Evolutionary conservation across 2,888 invertebrate species (phyloP), one percentile per base, ranked within the genome.

Genomic region (Drosophila paranaensis): DNA sequence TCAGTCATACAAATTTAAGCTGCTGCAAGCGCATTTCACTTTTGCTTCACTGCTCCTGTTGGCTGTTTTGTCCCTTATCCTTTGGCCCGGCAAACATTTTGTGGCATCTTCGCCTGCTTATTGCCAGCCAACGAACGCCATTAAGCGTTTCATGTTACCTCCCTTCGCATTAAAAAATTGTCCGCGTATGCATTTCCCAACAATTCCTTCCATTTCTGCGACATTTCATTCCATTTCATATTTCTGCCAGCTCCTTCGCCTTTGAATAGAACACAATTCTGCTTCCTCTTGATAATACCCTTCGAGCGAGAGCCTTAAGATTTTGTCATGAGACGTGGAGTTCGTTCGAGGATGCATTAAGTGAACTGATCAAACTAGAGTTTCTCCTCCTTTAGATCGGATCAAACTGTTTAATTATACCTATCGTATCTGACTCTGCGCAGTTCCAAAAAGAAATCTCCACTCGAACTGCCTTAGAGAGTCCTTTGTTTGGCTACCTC

Each of bases 181-280:
- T 68, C 45, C 75, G 80, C 90, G 85, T 88, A 88, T 86, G 85
- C 85, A 86, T 73, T 88, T 88, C 82, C 53, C 61, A 69, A 89
- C 88, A 89, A 84, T 74, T 64, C 77, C 64, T 74, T 60, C 46
- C 71, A 60, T 65, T 56, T 20, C 45, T 39, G 53, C 64, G 65
- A 78, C 81, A 76, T 62, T 74, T 71, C 72, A 76, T 89, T 89
- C 81, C 72, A 77, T 89, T 89, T 79, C 77, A 86, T 89, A 85
- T 79, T 85, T 84, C 55, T 66, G 77, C 68, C 58, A 82, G 66
- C 71, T 68, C 30, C 11, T 33, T 62, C 60, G 71, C 71, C 57
- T 85, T 79, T 84, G 78, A 87, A 84, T 81, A 74, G 87, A 86
- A 88, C 63, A 79, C 70, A 35, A 79, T 82, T 85, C 76, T 54